Evolutionary conservation across 1,140 invertebrate genomes (phyloP), one percentile per base, ranked within the genome.

Genomic region (Myzus persicae): DNA sequence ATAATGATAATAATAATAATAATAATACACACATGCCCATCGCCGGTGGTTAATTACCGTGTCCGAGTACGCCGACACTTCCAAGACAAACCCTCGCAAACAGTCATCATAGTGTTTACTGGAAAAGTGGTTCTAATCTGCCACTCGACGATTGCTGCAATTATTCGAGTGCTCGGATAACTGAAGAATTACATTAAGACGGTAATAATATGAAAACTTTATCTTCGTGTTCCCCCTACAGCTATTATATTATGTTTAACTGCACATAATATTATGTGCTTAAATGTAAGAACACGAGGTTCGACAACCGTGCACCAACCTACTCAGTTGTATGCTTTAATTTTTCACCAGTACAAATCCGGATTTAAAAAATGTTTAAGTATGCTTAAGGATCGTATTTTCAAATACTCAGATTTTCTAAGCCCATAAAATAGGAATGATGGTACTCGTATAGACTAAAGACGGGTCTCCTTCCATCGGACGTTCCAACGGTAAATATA

Each of bases 381-480:
- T 76, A 76, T 76, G 20, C 59, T 76, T 76, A 36, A 76, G 4
- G 31, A 76, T n/a, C 14, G 59, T 1, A n/a, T 76, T 76, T 18
- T n/a, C 59, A n/a, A 76, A 76, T n/a, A 76, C 24, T n/a, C 31
- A 18, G 4, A 4, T 4, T n/a, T n/a, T 20, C 31, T 18, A n/a
- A n/a, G 59, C 1, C 1, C 31, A 76, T 76, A n/a, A 76, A n/a
- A 76, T n/a, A 18, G 0, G 5, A n/a, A 67, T 31, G 14, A n/a
- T 14, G 31, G n/a, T n/a, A n/a, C 59, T 18, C 3, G 0, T n/a
- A n/a, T n/a, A n/a, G 0, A 4, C 31, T n/a, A n/a, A 18, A n/a
- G 0, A 4, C 31, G 3, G 26, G 11, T 76, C 1, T 76, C 18
- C 0, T 3, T 67, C 11, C n/a, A 14, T 67, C 1, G 9, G 31